Percentiles rank a stretch among this genome's conserved stretches.
phyloP scores from a whole-genome alignment of 2,113 vertebrate genomes.

The Formicarius rufipectus region DNA sequence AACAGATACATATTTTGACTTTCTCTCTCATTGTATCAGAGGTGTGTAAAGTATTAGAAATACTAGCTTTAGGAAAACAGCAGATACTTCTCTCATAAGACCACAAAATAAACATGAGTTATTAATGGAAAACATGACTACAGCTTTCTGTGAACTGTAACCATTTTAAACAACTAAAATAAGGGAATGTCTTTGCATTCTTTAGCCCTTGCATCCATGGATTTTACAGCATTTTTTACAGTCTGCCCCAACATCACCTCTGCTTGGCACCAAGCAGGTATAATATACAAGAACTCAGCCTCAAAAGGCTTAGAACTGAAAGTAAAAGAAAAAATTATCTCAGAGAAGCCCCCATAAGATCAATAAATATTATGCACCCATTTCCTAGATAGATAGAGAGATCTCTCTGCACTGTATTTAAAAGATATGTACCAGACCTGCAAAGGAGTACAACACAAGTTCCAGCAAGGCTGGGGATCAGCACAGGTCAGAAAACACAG shows the following conservation, averaged over 20 bases:
- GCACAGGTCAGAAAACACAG: neutral
- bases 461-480: neutral
- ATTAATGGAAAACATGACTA: neutral
- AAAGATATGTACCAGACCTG: neutral
- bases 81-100: neutral
- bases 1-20: neutral
- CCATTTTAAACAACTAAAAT: neutral
- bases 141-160: neutral
- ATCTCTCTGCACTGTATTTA: neutral
- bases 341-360: neutral
- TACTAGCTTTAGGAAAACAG: neutral
- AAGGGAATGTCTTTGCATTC: neutral
- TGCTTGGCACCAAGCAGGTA: neutral
- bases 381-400: neutral
- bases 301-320: neutral
- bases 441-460: neutral
- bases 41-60: neutral
- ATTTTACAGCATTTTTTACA: neutral
- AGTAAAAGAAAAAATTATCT: neutral
- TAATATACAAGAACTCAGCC: neutral
- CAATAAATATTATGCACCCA: neutral
- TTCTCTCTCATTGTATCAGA: neutral
- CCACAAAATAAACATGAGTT: neutral
- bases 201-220: neutral
- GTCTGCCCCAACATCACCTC: neutral